Evolutionary conservation across 2,113 vertebrate genomes (phyloP).

Genomic region (Thalassarche chlororhynchos): DNA sequence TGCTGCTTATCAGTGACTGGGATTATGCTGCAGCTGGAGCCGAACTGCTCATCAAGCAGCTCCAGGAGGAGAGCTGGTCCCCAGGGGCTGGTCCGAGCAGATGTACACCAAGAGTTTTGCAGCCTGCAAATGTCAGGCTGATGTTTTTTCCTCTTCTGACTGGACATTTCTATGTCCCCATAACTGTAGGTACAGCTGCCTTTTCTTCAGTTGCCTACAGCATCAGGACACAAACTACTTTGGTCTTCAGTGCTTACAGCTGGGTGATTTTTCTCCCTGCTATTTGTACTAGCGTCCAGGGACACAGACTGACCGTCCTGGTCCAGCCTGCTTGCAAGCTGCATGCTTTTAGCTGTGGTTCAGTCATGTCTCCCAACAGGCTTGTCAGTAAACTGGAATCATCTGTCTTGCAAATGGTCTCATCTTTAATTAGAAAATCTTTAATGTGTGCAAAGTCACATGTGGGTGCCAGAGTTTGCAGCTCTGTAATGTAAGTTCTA

Average conservation of each 20-base stretch:
- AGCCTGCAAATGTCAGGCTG: background rate
- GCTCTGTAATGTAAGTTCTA: background rate
- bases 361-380: background rate
- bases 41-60: background rate
- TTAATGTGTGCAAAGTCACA: slow-evolving; percentile 37
- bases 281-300: background rate
- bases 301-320: background rate
- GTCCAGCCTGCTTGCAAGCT: background rate
- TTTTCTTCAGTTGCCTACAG: background rate
- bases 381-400: slow-evolving; percentile 16
- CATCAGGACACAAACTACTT: background rate
- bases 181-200: background rate
- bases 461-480: slow-evolving; percentile 29
- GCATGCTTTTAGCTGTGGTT: background rate
- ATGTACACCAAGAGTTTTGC: background rate
- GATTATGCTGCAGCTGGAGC: background rate
- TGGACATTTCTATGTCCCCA: fast-evolving
- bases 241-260: background rate
- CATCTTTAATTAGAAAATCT: slow-evolving; percentile 46
- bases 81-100: background rate
- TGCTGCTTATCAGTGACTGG: background rate
- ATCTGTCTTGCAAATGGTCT: slow-evolving; percentile 39
- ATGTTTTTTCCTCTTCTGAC: background rate
- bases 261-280: background rate
- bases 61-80: background rate